phyloP scores from a whole-genome alignment of 2,113 vertebrate genomes.

The Condylura cristata region DNA sequence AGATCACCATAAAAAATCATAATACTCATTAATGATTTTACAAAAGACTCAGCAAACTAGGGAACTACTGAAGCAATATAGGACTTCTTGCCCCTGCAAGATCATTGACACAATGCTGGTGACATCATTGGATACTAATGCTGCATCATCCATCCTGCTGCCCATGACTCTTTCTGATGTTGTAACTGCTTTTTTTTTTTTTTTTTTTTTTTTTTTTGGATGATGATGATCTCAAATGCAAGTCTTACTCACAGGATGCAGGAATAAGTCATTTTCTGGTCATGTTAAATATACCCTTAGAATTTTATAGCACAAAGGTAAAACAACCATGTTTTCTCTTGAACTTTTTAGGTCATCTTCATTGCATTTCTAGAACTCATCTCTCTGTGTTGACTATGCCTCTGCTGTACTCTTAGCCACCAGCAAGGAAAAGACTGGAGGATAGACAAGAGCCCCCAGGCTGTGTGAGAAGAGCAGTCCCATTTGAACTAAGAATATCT shows the following conservation, averaged over 20 bases:
- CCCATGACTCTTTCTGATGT: background rate
- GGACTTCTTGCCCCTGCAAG: background rate
- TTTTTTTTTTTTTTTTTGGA: no score
- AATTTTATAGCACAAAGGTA: slow-evolving; percentile 31
- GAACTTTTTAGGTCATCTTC: background rate
- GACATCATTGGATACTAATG: background rate
- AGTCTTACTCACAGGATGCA: background rate
- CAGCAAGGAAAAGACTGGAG: background rate
- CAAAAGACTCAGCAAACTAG: background rate
- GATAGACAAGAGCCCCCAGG: background rate
- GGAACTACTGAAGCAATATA: slow-evolving; percentile 37
- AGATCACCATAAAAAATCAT: slow-evolving; percentile 3
- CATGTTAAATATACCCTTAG: background rate
- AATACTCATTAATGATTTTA: background rate
- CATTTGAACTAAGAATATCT: background rate
- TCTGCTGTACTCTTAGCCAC: background rate
- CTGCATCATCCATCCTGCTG: background rate
- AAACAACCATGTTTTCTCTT: slow-evolving; percentile 16
- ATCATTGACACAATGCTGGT: slow-evolving; percentile 17
- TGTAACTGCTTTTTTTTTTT: slow-evolving; percentile 19
- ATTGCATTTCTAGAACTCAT: slow-evolving; percentile 16
- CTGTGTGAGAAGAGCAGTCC: background rate
- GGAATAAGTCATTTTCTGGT: background rate
- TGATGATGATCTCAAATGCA: background rate
- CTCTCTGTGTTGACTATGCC: background rate